Evolutionary conservation across 2,888 invertebrate genomes (phyloP).

Genomic region (Meghimatium bilineatum): DNA sequence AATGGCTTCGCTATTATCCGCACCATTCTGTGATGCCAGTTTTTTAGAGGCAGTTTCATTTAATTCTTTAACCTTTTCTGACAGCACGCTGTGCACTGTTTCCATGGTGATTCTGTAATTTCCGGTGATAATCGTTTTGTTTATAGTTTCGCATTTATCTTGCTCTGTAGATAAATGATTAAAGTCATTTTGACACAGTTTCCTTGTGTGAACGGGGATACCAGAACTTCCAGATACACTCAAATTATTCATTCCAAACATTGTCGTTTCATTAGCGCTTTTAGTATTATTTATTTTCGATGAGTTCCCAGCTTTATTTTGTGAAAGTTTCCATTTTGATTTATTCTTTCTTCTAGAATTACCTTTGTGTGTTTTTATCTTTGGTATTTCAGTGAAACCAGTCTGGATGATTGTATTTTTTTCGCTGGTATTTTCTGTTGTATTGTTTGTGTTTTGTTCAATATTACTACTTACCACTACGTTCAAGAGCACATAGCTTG

Average conservation of each 20-base stretch:
- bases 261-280: no score
- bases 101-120: background rate
- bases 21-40: background rate
- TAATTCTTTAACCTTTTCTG: background rate
- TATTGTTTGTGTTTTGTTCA: background rate
- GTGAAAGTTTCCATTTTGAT: background rate
- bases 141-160: conserved; percentile 2
- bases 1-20: background rate
- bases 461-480: background rate
- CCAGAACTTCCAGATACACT: background rate
- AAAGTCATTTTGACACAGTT: background rate
- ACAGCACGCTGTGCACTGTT: background rate
- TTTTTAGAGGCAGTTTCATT: background rate
- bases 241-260: no score
- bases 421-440: background rate
- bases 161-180: background rate
- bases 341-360: background rate
- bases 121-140: conserved; percentile 1
- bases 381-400: background rate
- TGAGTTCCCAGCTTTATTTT: background rate
- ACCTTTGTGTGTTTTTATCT: background rate
- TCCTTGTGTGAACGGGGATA: background rate
- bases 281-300: background rate
- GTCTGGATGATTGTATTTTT: background rate
- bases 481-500: background rate